Base-by-base conservation (phyloP, 2,888 invertebrate genomes). In the Cerceris ruficornis region DNA sequence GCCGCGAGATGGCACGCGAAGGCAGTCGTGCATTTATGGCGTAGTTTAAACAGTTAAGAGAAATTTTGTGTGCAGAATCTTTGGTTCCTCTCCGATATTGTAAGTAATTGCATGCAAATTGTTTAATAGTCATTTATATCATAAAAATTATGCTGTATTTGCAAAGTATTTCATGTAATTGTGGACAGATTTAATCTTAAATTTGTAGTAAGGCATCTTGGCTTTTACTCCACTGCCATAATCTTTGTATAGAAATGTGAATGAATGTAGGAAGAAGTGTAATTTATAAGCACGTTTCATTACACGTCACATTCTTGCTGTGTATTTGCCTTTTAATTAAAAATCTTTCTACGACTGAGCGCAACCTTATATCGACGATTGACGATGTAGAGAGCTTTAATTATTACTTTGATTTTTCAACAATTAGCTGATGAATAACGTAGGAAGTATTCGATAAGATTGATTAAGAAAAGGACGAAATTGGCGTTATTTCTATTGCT, bases 271-370 rank as follows among this genome's bases (percentile, higher is more conserved):
- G 11, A 6, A 7, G 41, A 42, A 50, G 52, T 67, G 52, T 59
- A 64, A 76, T 75, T 58, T 58, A 41, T 61, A 52, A 62, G 52
- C 69, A 39, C 15, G 50, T 50, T 50, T 50, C 17, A 28, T 55
- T 28, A 55, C 7, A 4, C 15, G 55, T 17, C 17, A n/a, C n/a
- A n/a, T 11, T 17, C 15, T 46, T 39, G 39, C 41, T 58, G 39
- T 58, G 28, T 61, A 54, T 58, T 65, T 69, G 39, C 67, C 76
- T 77, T 77, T 60, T 54, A 77, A 75, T 77, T 55, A 76, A 50
- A 66, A 66, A 67, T 58, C 70, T 62, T 15, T 50, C 14, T n/a
- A 9, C 49, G 42, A 9, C 14, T 43, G 62, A 52, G 54, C 39
- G 46, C 17, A 54, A 64, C 14, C 50, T 42, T 57, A n/a, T 59